Evolutionary conservation across 2,888 invertebrate species (phyloP), one percentile per base, ranked within the genome.

Genomic region (Chloroclysta siterata): DNA sequence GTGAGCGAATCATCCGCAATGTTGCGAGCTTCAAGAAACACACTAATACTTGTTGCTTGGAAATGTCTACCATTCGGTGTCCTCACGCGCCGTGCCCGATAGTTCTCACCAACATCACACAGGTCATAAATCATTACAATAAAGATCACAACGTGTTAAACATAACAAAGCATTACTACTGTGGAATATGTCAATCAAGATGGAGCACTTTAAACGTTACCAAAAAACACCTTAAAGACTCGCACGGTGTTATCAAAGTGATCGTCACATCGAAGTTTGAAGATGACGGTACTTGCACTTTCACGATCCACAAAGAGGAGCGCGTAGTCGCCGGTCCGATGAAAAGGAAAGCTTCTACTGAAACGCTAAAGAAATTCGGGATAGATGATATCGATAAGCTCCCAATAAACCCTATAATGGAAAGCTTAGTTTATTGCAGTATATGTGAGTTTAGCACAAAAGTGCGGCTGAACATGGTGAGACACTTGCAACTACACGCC

Each of bases 381-480:
- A 95, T 96, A 0, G 90, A 92, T 7, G 96, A 97, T 71, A 90
- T 95, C 5, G 89, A 94, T 14, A 82, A 87, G 13, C 78, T 97
- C 50, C 97, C 97, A 0, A 90, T 94, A 13, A 94, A 93, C 36
- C 94, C 95, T 0, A 95, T 96, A 54, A 94, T 95, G 60, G 93
- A 93, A 39, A 93, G 94, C 7, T 89, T 91, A 1, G 91, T 96
- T 0, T 91, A 89, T 50, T 97, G 97, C 75, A 93, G 94, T 0
- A 81, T 94, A 4, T 97, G 97, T 78, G 91, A 94, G 39, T 97
- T 95, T 74, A 93, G 89, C 17, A 96, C 95, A 0, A 96, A 96
- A 84, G 95, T 96, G 5, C 92, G 95, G 0, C 93, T 94, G 13
- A 97, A 97, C 78, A 94, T 97, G 84, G 91, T 95, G 7, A 88